phyloP scores from a whole-genome alignment of 2,888 invertebrate species.

The Spisula subtruncata region DNA sequence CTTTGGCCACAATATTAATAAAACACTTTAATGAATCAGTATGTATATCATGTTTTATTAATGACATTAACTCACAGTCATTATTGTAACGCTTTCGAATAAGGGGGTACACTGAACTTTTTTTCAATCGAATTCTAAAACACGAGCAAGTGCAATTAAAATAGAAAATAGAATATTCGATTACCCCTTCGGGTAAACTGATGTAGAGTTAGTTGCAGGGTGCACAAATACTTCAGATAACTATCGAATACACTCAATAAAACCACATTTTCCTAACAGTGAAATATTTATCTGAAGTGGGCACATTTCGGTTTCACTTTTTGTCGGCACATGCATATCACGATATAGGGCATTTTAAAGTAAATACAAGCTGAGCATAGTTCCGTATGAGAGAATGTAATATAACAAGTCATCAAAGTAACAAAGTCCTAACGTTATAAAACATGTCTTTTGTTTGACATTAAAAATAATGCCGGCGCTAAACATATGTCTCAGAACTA shows the following conservation, averaged over 20 bases:
- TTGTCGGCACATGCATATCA: not conserved
- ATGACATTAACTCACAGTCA: no score
- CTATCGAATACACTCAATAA: not conserved
- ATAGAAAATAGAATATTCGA: not conserved
- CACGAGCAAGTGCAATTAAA: not conserved
- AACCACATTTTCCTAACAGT: not conserved
- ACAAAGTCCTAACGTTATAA: no score
- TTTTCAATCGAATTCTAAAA: not conserved
- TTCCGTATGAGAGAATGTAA: no score
- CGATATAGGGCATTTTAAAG: no score
- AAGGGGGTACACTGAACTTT: no score
- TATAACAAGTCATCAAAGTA: no score
- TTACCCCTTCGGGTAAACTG: not conserved
- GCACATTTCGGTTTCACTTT: not conserved
- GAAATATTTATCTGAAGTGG: not conserved
- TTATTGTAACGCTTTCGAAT: no score
- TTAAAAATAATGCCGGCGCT: not conserved
- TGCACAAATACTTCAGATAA: not conserved
- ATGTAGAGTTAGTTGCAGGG: not conserved
- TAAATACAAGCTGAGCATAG: no score
- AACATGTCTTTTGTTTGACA: not conserved
- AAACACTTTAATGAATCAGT: no score
- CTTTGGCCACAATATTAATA: no score
- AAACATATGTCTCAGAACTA: not conserved
- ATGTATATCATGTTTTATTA: no score